Percentiles rank a stretch among this genome's conserved stretches.
Evolutionary conservation across 2,888 invertebrate species (phyloP).

Genomic region (Atrina japonica): DNA sequence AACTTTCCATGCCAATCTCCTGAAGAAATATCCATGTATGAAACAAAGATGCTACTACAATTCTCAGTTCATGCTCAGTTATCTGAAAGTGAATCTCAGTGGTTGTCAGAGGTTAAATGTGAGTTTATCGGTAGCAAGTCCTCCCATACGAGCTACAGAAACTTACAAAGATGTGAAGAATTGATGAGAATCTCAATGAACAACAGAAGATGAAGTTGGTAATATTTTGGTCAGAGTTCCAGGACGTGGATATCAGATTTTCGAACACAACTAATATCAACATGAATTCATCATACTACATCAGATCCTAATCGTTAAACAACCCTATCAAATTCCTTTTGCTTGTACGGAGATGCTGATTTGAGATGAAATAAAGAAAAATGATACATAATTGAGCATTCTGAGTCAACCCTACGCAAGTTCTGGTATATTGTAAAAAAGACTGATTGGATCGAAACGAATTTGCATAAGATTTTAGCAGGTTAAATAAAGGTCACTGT

Average conservation of each 20-base stretch:
- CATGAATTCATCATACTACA: slow-evolving; percentile 19
- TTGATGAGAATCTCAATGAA: not conserved
- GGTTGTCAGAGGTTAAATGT: too few relatives aligned
- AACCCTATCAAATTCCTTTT: slow-evolving; percentile 37
- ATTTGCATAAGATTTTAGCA: slow-evolving; percentile 48
- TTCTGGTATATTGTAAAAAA: slow-evolving; percentile 46
- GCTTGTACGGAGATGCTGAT: slow-evolving; percentile 27
- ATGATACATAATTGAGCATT: slow-evolving; percentile 43
- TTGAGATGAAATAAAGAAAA: slow-evolving; percentile 37
- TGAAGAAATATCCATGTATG: too few relatives aligned
- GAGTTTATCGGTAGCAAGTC: not conserved
- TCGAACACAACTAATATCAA: slow-evolving; percentile 14
- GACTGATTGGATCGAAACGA: slow-evolving; percentile 40
- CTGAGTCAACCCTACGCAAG: slow-evolving; percentile 43
- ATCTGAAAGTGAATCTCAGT: too few relatives aligned
- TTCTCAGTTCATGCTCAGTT: too few relatives aligned
- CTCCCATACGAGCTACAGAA: slow-evolving; percentile 5
- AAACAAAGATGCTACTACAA: too few relatives aligned
- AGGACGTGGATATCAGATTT: slow-evolving; percentile 35
- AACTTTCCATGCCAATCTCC: too few relatives aligned
- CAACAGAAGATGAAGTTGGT: slow-evolving; percentile 2
- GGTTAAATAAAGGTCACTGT: too few relatives aligned
- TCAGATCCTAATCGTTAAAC: slow-evolving; percentile 27
- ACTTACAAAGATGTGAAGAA: slow-evolving; percentile 2
- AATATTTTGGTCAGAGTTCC: slow-evolving; percentile 6